Conservation (phyloP, 2,797 vertebrate species). For the Sardinella longiceps region DNA sequence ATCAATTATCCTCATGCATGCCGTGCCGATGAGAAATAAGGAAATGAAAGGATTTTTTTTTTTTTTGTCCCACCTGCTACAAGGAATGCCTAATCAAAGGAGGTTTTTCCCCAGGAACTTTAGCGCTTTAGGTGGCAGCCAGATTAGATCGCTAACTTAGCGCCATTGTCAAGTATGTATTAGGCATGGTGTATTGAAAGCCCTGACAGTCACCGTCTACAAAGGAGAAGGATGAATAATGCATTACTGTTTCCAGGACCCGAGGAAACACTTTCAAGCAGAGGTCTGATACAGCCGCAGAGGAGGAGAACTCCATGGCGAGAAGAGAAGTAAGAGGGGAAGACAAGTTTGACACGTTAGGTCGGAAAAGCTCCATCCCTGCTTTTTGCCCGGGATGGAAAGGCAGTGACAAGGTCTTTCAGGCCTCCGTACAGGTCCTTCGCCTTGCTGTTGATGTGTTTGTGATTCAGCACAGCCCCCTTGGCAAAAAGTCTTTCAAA, state of each 20-base stretch:
- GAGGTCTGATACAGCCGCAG: background rate
- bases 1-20: slow-evolving; percentile 5
- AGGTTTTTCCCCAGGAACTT: background rate
- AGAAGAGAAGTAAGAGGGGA: background rate
- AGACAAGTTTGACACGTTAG: slow-evolving; percentile 12
- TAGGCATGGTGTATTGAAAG: background rate
- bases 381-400: background rate
- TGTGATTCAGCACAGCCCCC: background rate
- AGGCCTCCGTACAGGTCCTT: background rate
- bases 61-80: background rate
- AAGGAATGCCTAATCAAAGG: background rate
- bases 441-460: background rate
- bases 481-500: background rate
- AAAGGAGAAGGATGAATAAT: background rate
- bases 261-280: background rate
- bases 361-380: background rate
- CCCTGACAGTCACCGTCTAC: slow-evolving; percentile 6
- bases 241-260: slow-evolving; percentile 14
- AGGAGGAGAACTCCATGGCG: background rate
- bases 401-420: background rate
- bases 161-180: slow-evolving; percentile 14
- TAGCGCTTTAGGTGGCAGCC: background rate
- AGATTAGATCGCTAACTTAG: slow-evolving; percentile 10
- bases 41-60: background rate
- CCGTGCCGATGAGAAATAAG: background rate